Evolutionary conservation across 2,888 invertebrate species (phyloP), one percentile per base, ranked within the genome.

Genomic region (Hydropsyche betteni): DNA sequence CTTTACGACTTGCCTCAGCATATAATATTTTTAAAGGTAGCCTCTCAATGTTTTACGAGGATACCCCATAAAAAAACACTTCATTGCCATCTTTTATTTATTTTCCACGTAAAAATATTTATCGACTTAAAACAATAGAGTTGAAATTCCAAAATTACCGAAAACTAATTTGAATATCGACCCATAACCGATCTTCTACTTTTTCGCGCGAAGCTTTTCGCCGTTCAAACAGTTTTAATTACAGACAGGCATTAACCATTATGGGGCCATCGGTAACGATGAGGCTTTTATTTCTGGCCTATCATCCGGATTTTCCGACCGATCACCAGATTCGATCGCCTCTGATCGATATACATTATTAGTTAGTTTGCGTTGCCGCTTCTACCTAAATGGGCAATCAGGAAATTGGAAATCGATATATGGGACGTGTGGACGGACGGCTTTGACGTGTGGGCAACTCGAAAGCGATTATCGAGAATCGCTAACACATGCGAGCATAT

Each of bases 351-450:
- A 58, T 58, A 16, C 16, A 44, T 44, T 44, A 44, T 16, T 58
- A 24, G 58, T 58, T 58, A 58, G 58, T 58, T 24, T 2, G 14
- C 58, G 53, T 16, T 8, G n/a, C 58, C 58, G 53, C 53, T n/a
- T 53, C 58, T 58, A 58, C 68, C 44, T 68, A 68, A 38, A 68
- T 68, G 68, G 68, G 36, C 68, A 68, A 68, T 68, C 68, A 68
- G 68, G 68, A 68, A 68, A 68, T 68, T 68, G 68, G 68, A 68
- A 68, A 68, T 68, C 68, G 68, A 68, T 68, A 68, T 55, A 24
- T 16, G 14, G n/a, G 55, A 55, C 55, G 6, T 68, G 68, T 38
- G 24, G 68, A 68, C 68, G n/a, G 68, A 68, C 68, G n/a, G 68
- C 38, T 68, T 68, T 44, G 38, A 68, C 68, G 68, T 68, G 68